These are phyloP conservation scores for Neodiprion pinetum DNA, from an alignment of 1,140 invertebrate genomes.

Conservation along the genomic window DNA sequence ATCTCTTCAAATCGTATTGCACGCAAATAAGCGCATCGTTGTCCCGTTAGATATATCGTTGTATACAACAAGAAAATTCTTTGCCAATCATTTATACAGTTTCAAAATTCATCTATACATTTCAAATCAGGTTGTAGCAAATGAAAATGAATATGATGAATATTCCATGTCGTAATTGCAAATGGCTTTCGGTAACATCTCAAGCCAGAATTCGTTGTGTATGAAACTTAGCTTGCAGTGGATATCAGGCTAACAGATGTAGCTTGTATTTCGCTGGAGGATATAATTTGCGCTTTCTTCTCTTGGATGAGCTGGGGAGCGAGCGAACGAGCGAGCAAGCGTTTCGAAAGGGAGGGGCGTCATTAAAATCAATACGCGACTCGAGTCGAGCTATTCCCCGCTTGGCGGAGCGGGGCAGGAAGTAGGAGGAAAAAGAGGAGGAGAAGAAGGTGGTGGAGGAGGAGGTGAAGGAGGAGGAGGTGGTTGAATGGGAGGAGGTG, in stretches of 20 bases:
- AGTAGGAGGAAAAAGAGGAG: conserved; percentile 13
- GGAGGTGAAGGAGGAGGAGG: conserved; percentile 8
- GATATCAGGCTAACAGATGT: conserved; percentile 15
- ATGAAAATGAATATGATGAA: too few relatives aligned
- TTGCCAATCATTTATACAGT: too few relatives aligned
- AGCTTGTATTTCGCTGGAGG: conserved; percentile 30
- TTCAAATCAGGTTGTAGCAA: too few relatives aligned
- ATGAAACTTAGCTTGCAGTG: conserved; percentile 52
- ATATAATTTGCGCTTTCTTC: conserved; percentile 54
- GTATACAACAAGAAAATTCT: too few relatives aligned
- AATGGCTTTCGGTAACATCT: conserved; percentile 30
- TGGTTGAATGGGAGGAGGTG: background rate
- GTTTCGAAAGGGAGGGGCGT: conserved; percentile 40
- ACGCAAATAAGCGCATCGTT: too few relatives aligned
- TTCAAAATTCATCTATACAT: too few relatives aligned
- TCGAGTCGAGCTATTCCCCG: conserved; percentile 28
- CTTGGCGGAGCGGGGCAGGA: conserved; percentile 17
- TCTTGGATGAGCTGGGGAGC: conserved; percentile 47
- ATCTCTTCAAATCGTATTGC: too few relatives aligned
- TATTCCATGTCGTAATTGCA: too few relatives aligned
- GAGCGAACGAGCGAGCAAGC: conserved; percentile 31
- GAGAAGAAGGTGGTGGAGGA: conserved; percentile 3
- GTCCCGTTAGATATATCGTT: too few relatives aligned
- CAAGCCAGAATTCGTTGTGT: conserved; percentile 47
- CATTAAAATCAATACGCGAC: conserved; percentile 63